Evolutionary conservation across 1,140 invertebrate genomes (phyloP), one percentile per base, ranked within the genome.

Genomic region (Anthonomus grandis): DNA sequence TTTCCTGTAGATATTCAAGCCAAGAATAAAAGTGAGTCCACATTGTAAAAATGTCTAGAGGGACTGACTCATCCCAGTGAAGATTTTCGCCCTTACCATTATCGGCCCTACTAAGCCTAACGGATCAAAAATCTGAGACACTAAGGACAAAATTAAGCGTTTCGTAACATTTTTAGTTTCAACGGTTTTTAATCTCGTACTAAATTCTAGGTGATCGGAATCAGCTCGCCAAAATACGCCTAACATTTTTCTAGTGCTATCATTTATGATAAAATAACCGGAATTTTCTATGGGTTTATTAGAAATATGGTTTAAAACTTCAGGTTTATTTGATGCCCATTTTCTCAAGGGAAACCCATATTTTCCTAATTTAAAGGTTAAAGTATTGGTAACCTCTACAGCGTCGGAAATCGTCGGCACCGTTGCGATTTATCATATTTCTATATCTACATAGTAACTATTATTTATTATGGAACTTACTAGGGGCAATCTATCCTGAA

Each of bases 1-100:
- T n/a, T n/a, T n/a, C n/a, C n/a, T n/a, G n/a, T n/a, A n/a, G n/a
- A n/a, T n/a, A n/a, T n/a, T n/a, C n/a, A n/a, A n/a, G n/a, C n/a
- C n/a, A n/a, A n/a, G n/a, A n/a, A n/a, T n/a, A n/a, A n/a, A n/a
- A n/a, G n/a, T n/a, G n/a, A n/a, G n/a, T n/a, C 75, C 78, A 4
- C 64, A 60, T 12, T 69, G 21, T 17, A 66, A 50, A 17, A 3
- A 9, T 31, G 59, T 38, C 74, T 74, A 75, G 0, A 77, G 6
- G 15, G 61, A 47, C 67, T 79, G 75, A 19, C 77, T 59, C 1
- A 77, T 45, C 8, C n/a, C n/a, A n/a, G n/a, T n/a, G n/a, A n/a
- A n/a, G n/a, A 75, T 57, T 62, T 78, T 77, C 5, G 68, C 64
- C n/a, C 23, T 57, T 9, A 77, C 59, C 10, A 67, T 66, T 3